Conservation (phyloP, 1,140 invertebrate species). For the Apolygus lucorum region DNA sequence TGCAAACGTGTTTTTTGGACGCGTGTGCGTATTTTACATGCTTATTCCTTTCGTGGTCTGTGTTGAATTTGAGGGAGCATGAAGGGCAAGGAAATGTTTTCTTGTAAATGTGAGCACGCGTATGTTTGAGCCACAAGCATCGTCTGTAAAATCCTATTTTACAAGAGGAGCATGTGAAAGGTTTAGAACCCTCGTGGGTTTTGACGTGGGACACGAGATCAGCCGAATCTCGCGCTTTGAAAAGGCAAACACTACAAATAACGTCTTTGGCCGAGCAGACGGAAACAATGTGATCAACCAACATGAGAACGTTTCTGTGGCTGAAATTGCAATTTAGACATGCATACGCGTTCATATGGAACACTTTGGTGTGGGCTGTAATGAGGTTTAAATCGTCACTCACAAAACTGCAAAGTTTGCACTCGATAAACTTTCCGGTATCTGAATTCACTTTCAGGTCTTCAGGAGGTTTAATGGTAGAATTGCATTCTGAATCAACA, state of each 20-base stretch:
- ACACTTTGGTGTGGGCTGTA: conserved; percentile 15
- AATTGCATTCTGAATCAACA: not conserved
- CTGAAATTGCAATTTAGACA: conserved; percentile 20
- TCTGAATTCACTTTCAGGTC: not conserved
- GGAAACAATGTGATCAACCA: not conserved
- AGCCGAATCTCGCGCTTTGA: not conserved
- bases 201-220: not conserved
- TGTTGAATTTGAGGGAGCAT: conserved; percentile 9
- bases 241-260: not conserved
- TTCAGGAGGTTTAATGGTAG: not conserved
- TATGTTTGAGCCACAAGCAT: conserved; percentile 14
- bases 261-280: not conserved
- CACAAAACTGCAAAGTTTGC: not conserved
- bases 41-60: not conserved
- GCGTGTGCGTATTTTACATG: conserved; percentile 4
- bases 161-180: not conserved
- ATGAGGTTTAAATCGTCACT: not conserved
- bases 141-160: not conserved
- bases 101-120: not conserved
- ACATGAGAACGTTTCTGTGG: not conserved
- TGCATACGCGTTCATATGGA: conserved; percentile 21
- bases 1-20: conserved; percentile 1
- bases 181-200: not conserved
- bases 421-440: not conserved
- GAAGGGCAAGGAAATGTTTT: not conserved